Percentiles rank a stretch among this genome's conserved stretches.
Conservation (phyloP, 2,113 vertebrate species). For the Nyctibius bracteatus region DNA sequence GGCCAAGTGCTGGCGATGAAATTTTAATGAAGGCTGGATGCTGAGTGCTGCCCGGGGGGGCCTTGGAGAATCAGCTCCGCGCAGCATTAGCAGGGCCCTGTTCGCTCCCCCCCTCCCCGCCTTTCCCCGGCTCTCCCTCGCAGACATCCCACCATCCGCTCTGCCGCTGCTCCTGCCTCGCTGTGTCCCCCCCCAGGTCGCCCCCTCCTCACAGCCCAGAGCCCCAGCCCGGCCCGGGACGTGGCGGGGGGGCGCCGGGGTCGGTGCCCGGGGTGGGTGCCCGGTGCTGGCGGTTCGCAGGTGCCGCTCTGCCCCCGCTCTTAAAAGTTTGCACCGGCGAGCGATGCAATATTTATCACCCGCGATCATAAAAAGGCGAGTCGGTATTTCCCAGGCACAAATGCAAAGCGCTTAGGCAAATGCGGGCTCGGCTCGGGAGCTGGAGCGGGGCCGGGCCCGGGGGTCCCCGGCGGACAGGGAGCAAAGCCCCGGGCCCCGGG, state of each 20-base stretch:
- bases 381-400: conserved; percentile 53
- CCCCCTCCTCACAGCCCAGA: neutral
- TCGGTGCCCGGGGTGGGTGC: neutral
- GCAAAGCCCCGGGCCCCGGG: neutral
- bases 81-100: conserved; percentile 83
- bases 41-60: conserved; percentile 88
- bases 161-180: neutral
- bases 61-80: conserved; percentile 84
- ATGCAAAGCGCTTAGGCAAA: conserved; percentile 49
- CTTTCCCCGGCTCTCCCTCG: neutral
- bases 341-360: conserved; percentile 79
- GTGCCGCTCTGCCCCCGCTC: conserved; percentile 43
- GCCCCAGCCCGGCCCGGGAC: neutral
- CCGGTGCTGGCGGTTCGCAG: neutral
- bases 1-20: conserved; percentile 90
- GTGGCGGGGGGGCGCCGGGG: neutral
- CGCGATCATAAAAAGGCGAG: conserved; percentile 64
- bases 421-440: neutral
- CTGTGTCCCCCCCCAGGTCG: neutral
- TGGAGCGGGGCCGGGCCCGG: neutral
- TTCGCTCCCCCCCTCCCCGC: conserved; percentile 5
- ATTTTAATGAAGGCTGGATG: conserved; percentile 93
- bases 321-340: conserved; percentile 66
- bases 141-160: neutral
- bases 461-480: neutral